Conservation (phyloP, 2,888 invertebrate species). For the Agrilus biguttatus region DNA sequence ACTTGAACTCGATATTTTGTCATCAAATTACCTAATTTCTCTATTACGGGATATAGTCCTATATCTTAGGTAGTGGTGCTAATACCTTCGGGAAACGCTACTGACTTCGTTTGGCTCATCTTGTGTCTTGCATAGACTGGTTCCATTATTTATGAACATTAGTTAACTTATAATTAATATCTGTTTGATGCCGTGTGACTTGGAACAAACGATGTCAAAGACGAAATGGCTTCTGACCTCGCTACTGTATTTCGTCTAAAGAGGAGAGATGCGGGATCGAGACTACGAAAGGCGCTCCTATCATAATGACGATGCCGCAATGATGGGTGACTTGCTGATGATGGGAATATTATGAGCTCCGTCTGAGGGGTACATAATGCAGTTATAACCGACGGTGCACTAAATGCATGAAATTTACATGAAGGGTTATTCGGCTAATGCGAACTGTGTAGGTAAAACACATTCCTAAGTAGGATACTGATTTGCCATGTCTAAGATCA, state of each 20-base stretch:
- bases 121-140: slow-evolving; percentile 10
- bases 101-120: slow-evolving; percentile 6
- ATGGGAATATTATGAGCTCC: too few species aligned
- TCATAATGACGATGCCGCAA: too few species aligned
- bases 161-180: slow-evolving; percentile 34
- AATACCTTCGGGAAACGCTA: slow-evolving; percentile 16
- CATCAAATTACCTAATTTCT: too few species aligned
- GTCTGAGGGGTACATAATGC: slow-evolving; percentile 22
- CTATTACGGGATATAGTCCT: too few species aligned
- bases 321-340: too few species aligned
- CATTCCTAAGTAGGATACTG: too few species aligned
- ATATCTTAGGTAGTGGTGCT: too few species aligned
- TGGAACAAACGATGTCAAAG: slow-evolving; percentile 19
- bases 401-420: slow-evolving; percentile 32
- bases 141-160: slow-evolving; percentile 35
- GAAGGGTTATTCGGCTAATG: slow-evolving; percentile 15
- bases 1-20: too few species aligned
- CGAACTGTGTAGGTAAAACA: too few species aligned
- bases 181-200: slow-evolving; percentile 31
- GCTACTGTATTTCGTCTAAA: slow-evolving; percentile 14
- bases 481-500: too few species aligned
- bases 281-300: slow-evolving; percentile 13
- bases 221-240: slow-evolving; percentile 26
- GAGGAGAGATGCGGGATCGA: slow-evolving; percentile 8
- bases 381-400: slow-evolving; percentile 29